phyloP scores from a whole-genome alignment of 2,888 invertebrate species.

The Mactromeris polynyma region DNA sequence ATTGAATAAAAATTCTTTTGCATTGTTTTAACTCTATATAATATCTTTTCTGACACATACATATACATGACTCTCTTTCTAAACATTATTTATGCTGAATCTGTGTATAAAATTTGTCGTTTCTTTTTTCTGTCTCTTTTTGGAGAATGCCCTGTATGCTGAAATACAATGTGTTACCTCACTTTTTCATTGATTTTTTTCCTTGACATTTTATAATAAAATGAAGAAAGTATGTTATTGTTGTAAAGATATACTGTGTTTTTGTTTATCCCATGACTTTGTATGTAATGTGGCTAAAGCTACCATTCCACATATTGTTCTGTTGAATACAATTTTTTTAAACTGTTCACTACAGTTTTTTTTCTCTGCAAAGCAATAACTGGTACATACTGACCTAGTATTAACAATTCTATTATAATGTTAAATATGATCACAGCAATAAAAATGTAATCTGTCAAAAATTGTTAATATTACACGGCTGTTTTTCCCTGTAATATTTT shows the following conservation, averaged over 20 bases:
- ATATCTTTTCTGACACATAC: no score
- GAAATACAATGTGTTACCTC: constrained; percentile 38
- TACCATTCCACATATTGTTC: constrained; percentile 53
- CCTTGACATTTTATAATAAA: constrained; percentile 25
- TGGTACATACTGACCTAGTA: background rate
- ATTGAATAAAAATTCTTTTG: no score
- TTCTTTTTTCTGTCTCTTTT: background rate
- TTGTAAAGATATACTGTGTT: background rate
- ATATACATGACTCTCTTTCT: no score
- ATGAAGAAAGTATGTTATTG: constrained; percentile 8
- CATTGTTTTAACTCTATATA: no score
- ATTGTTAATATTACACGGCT: background rate
- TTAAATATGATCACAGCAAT: background rate
- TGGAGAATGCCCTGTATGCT: constrained; percentile 24
- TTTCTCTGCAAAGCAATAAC: background rate
- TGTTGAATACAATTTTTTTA: background rate
- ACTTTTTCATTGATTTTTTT: constrained; percentile 26
- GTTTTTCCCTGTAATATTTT: background rate
- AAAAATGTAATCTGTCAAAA: background rate
- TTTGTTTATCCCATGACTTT: constrained; percentile 58
- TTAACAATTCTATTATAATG: background rate
- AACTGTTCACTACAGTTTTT: background rate
- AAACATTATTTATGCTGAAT: background rate
- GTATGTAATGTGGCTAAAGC: constrained; percentile 35
- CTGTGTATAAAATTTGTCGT: background rate